Conservation (phyloP, 2,888 invertebrate genomes). For the Lithophane leautieri region DNA sequence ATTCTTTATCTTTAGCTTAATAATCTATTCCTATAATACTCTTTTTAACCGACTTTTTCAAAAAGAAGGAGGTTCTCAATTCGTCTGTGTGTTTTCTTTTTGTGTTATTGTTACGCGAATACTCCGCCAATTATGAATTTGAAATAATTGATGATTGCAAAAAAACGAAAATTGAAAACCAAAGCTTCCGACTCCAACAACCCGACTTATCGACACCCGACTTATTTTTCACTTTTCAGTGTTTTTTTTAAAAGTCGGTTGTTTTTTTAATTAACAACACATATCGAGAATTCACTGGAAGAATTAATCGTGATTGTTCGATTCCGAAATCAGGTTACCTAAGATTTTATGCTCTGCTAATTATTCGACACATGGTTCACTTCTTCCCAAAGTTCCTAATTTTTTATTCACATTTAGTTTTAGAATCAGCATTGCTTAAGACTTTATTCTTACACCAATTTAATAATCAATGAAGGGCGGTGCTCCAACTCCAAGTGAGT, state of each 20-base stretch:
- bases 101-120: no score
- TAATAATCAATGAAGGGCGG: slow-evolving; percentile 54
- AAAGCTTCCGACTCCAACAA: no score
- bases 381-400: neutral
- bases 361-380: neutral
- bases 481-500: slow-evolving; percentile 59
- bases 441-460: slow-evolving; percentile 8
- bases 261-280: neutral
- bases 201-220: no score
- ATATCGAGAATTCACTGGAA: neutral
- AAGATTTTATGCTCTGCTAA: neutral
- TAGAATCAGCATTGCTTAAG: neutral
- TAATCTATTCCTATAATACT: slow-evolving; percentile 16
- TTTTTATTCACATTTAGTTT: neutral
- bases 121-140: no score
- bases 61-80: no score
- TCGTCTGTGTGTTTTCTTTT: no score
- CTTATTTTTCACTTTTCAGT: no score
- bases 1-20: slow-evolving; percentile 17
- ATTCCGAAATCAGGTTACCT: neutral
- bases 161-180: no score
- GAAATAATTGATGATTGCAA: no score
- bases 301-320: slow-evolving; percentile 1
- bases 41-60: no score
- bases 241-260: no score